Conservation (phyloP, 2,888 invertebrate species). For the Stratiomys singularior region DNA sequence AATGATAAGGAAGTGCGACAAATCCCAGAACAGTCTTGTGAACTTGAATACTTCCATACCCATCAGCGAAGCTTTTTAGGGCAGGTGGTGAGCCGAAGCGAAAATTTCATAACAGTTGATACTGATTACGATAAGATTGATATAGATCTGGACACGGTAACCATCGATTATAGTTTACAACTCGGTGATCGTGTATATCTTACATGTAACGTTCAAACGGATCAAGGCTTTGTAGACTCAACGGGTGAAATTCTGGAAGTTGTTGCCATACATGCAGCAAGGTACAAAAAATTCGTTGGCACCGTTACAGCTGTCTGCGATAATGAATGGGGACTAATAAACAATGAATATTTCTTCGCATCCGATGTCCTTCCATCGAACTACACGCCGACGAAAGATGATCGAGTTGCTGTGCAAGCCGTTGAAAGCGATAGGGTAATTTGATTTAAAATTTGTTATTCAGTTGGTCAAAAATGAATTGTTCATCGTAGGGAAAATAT, state of each 20-base stretch:
- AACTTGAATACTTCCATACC: conserved; percentile 59
- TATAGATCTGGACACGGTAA: conserved; percentile 72
- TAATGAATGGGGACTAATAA: conserved; percentile 70
- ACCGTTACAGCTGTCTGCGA: conserved; percentile 63
- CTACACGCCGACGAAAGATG: conserved; percentile 70
- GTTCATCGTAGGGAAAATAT: conserved; percentile 61
- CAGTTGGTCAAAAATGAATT: conserved; percentile 61
- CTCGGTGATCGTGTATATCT: conserved; percentile 77
- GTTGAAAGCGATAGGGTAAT: conserved; percentile 75
- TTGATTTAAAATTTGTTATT: neutral
- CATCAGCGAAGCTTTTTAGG: conserved; percentile 59
- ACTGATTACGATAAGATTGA: conserved; percentile 70
- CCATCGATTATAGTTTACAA: conserved; percentile 73
- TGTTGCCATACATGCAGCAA: conserved; percentile 70
- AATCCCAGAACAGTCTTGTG: neutral
- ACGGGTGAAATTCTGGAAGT: conserved; percentile 71
- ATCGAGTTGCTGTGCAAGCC: conserved; percentile 73
- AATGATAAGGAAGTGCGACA: conserved; percentile 48
- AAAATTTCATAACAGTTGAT: conserved; percentile 58
- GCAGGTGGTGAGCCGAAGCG: conserved; percentile 55
- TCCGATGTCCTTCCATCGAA: conserved; percentile 68
- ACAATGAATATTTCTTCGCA: conserved; percentile 71
- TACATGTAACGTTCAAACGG: conserved; percentile 71
- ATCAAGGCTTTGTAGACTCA: conserved; percentile 68
- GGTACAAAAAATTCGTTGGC: conserved; percentile 69